A percentile compares a stretch with the other conserved stretches of the same genome.
Conservation (phyloP, 1,140 invertebrate species). For the Notospermus geniculatus region DNA sequence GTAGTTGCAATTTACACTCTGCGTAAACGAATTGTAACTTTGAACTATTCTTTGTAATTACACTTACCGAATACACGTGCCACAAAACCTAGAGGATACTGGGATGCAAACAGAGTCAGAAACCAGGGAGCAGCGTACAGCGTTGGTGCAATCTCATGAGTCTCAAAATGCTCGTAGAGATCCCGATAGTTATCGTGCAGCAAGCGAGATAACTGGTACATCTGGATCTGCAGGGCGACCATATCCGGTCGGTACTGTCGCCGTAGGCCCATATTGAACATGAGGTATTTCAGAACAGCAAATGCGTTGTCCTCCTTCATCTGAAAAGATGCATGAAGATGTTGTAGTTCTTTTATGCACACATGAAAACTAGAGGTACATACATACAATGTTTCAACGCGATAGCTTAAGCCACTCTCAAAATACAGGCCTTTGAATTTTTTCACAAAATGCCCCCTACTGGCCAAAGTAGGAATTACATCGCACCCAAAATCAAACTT, state of each 20-base stretch:
- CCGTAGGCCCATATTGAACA: slow-evolving; percentile 83
- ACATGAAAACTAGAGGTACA: too few relatives aligned
- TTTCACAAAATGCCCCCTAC: too few relatives aligned
- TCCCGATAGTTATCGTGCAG: slow-evolving; percentile 83
- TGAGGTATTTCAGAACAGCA: slow-evolving; percentile 80
- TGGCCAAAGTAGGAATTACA: too few relatives aligned
- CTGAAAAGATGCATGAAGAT: too few relatives aligned
- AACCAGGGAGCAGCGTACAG: slow-evolving; percentile 95
- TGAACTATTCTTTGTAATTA: background rate
- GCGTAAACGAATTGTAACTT: too few relatives aligned
- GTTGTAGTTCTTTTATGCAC: too few relatives aligned
- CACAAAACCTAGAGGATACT: slow-evolving; percentile 94
- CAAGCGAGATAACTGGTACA: slow-evolving; percentile 91
- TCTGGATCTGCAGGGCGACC: slow-evolving; percentile 78
- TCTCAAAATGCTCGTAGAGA: slow-evolving; percentile 84
- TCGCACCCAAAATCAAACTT: too few relatives aligned
- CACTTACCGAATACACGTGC: slow-evolving; percentile 85
- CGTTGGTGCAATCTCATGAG: slow-evolving; percentile 85
- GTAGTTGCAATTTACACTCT: too few relatives aligned
- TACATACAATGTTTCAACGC: too few relatives aligned
- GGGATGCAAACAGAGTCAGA: slow-evolving; percentile 90
- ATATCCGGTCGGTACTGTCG: slow-evolving; percentile 91
- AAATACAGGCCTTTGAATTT: too few relatives aligned
- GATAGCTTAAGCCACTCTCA: too few relatives aligned
- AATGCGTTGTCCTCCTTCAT: slow-evolving; percentile 89